These are phyloP conservation scores for Hozukius guyotensis DNA, from an alignment of 2,797 vertebrate genomes.

Conservation along the genomic window DNA sequence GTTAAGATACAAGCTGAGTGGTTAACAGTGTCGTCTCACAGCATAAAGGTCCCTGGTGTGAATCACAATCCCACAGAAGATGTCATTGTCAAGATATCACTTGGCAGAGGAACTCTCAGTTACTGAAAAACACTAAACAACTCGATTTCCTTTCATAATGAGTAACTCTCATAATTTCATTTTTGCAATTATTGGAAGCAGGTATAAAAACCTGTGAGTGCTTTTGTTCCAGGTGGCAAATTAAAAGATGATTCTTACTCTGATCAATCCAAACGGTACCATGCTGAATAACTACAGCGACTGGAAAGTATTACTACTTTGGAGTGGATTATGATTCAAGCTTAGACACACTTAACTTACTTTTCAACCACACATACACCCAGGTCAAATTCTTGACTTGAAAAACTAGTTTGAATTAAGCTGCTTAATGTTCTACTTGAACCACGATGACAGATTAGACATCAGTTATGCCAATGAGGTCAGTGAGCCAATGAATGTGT, in stretches of 20 bases:
- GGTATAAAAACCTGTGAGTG: neutral
- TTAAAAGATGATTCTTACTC: neutral
- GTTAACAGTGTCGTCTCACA: neutral
- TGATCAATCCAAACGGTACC: neutral
- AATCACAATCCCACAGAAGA: constrained; percentile 3
- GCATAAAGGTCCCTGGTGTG: neutral
- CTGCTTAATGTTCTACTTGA: neutral
- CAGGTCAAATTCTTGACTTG: constrained; percentile 18
- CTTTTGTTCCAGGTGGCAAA: neutral
- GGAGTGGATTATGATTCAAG: constrained; percentile 35
- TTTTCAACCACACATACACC: constrained; percentile 20
- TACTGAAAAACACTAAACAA: neutral
- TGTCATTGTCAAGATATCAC: neutral
- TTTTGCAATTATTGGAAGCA: neutral
- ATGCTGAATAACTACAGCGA: constrained; percentile 3
- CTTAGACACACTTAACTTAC: constrained; percentile 23
- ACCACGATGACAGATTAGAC: neutral
- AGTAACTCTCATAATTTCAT: neutral
- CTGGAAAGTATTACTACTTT: constrained; percentile 18
- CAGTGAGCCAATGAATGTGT: neutral
- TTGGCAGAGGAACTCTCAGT: neutral
- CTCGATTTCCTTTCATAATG: neutral
- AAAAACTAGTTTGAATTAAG: neutral
- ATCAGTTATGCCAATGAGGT: neutral
- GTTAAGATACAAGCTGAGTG: neutral